phyloP scores from a whole-genome alignment of 2,113 vertebrate species.

The Ellobius talpinus region DNA sequence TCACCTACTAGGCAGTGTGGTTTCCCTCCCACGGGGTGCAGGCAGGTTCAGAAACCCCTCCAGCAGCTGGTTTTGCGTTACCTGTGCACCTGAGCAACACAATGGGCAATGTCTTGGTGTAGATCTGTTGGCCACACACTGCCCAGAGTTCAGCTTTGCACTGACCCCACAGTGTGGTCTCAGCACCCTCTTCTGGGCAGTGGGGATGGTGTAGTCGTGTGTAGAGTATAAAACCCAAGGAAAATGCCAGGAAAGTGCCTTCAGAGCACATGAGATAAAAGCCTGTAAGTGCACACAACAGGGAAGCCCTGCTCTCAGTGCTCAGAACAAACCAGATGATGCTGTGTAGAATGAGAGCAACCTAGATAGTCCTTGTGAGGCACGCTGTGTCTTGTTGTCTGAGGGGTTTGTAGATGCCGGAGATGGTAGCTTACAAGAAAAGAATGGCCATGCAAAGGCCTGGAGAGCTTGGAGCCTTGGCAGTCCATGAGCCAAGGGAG shows the following conservation, averaged over 20 bases:
- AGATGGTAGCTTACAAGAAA: not conserved
- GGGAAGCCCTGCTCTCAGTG: too few relatives aligned
- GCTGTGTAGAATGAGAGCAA: not conserved
- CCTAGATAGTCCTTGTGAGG: not conserved
- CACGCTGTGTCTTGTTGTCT: not conserved
- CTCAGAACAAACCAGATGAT: not conserved
- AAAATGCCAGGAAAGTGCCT: not conserved
- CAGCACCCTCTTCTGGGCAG: too few relatives aligned
- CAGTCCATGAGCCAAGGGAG: not conserved
- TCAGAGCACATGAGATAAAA: not conserved
- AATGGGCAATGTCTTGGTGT: not conserved
- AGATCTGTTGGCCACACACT: not conserved
- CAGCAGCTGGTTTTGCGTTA: not conserved
- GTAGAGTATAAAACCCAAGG: not conserved
- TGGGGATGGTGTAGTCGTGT: not conserved
- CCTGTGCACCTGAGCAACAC: not conserved
- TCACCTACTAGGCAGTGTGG: accelerated
- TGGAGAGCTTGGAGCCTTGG: not conserved
- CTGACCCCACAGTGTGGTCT: not conserved
- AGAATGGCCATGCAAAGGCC: not conserved
- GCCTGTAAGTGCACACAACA: not conserved
- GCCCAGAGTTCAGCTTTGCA: not conserved
- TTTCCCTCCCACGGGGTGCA: accelerated
- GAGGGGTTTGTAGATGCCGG: not conserved
- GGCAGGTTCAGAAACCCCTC: not conserved